Conservation (phyloP, 2,797 vertebrate species). For the Antrozous pallidus region DNA sequence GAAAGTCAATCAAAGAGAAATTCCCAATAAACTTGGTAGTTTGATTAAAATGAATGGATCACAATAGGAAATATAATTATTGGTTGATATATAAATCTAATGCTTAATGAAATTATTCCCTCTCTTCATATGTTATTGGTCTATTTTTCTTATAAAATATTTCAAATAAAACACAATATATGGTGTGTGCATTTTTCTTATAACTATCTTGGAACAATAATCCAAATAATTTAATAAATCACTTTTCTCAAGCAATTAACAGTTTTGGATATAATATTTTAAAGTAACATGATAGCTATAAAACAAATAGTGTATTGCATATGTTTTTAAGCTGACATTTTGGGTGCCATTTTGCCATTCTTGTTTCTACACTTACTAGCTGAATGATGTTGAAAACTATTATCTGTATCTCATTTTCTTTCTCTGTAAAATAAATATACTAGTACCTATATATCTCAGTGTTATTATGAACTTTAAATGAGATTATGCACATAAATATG, state of each 20-base stretch:
- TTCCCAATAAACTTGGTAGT: slow-evolving; percentile 3
- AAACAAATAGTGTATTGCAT: not conserved
- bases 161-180: not conserved
- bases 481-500: not conserved
- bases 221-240: not conserved
- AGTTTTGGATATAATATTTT: not conserved
- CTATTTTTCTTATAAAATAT: not conserved
- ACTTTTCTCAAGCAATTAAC: not conserved
- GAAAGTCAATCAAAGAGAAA: not conserved
- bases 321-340: not conserved
- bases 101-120: not conserved
- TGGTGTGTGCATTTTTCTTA: not conserved
- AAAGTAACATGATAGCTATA: not conserved
- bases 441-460: not conserved
- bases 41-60: slow-evolving; percentile 41
- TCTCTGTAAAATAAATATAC: not conserved
- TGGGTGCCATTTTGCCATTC: not conserved
- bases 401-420: not conserved
- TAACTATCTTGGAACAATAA: not conserved
- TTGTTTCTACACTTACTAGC: not conserved
- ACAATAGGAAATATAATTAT: slow-evolving; percentile 8
- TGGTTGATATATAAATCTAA: not conserved
- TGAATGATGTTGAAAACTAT: not conserved
- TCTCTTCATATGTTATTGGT: not conserved
- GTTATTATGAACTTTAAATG: not conserved